These are phyloP conservation scores for Condylura cristata DNA, from an alignment of 2,113 vertebrate genomes.

Conservation along the genomic window DNA sequence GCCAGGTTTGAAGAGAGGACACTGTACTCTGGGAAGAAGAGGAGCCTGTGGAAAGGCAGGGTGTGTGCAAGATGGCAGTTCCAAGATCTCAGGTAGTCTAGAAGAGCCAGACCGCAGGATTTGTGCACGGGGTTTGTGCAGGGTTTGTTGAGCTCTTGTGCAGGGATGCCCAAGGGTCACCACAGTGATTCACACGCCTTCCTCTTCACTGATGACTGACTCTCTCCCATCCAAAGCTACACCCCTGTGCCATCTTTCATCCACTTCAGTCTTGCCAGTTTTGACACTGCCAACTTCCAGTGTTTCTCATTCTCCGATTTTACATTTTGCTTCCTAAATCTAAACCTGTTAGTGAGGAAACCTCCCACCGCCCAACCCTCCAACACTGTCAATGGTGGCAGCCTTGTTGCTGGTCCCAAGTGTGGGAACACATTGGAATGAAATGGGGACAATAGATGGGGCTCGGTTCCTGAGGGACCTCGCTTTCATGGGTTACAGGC, in stretches of 20 bases:
- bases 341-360: background rate
- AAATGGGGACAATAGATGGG: background rate
- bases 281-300: background rate
- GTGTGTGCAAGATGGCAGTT: background rate
- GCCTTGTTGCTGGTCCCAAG: background rate
- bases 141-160: no score
- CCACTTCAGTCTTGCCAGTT: background rate
- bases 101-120: background rate
- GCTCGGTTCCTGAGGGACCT: background rate
- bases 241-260: background rate
- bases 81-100: background rate
- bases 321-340: background rate
- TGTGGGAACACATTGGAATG: background rate
- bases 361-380: background rate
- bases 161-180: background rate
- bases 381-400: background rate
- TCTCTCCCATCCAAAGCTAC: background rate
- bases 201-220: background rate
- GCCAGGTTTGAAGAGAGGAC: background rate
- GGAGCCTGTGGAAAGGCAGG: background rate
- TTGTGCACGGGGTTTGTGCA: no score
- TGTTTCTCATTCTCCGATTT: background rate
- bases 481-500: background rate
- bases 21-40: background rate
- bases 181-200: background rate